Evolutionary conservation across 2,888 invertebrate genomes (phyloP).

Genomic region (Hipparchia sbordonii): DNA sequence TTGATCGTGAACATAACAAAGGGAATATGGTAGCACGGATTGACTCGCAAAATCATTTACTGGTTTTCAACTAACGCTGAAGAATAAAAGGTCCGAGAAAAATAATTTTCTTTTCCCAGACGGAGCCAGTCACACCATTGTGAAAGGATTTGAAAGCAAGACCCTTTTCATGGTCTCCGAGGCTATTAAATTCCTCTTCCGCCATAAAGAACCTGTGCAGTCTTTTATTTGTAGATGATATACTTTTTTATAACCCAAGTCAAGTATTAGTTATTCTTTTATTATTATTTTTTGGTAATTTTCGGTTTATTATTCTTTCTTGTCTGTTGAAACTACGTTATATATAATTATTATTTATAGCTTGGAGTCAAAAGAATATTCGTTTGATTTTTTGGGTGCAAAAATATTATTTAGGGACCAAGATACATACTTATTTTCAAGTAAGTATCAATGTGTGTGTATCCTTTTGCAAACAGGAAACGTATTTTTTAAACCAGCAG

Average conservation of each 20-base stretch:
- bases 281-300: no score
- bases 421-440: no score
- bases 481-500: conserved; percentile 2
- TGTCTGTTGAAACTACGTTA: no score
- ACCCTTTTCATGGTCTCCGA: conserved; percentile 54
- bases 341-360: no score
- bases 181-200: conserved; percentile 57
- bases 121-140: conserved; percentile 72
- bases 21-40: background rate
- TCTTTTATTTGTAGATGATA: conserved; percentile 45
- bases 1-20: background rate
- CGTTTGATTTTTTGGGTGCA: no score
- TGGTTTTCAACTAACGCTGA: conserved; percentile 56
- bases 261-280: background rate
- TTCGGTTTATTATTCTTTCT: no score
- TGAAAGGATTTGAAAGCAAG: conserved; percentile 72
- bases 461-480: conserved; percentile 10
- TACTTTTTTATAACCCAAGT: conserved; percentile 35
- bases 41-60: conserved; percentile 27
- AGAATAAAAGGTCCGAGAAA: conserved; percentile 68
- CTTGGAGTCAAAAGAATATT: no score
- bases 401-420: no score
- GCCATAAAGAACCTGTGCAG: conserved; percentile 39
- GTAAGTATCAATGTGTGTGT: background rate
- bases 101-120: conserved; percentile 71